Percentiles rank a stretch among this genome's conserved stretches.
These are phyloP conservation scores for Vulpes vulpes DNA, from an alignment of 2,113 vertebrate species.

Conservation along the genomic window DNA sequence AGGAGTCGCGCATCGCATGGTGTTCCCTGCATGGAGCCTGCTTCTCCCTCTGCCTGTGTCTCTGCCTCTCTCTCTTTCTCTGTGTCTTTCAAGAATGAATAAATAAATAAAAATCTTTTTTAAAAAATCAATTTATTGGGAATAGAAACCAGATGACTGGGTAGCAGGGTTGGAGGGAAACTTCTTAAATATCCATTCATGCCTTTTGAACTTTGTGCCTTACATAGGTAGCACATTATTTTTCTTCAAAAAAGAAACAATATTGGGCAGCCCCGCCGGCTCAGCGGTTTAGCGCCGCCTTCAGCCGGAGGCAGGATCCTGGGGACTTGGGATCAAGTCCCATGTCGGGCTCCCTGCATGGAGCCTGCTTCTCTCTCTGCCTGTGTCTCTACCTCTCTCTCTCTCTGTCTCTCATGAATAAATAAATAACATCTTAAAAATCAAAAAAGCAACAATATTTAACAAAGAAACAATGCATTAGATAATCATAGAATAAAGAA, in stretches of 20 bases:
- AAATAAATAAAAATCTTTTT: too few relatives aligned
- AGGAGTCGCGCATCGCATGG: fast-evolving
- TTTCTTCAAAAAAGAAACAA: background rate
- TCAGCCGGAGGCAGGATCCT: too few relatives aligned
- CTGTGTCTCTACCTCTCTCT: too few relatives aligned
- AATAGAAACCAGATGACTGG: background rate
- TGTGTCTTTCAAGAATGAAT: too few relatives aligned
- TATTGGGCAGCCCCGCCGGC: background rate
- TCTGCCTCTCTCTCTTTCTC: too few relatives aligned
- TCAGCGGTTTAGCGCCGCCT: too few relatives aligned
- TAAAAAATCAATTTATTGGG: background rate
- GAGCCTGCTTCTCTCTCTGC: too few relatives aligned
- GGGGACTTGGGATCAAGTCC: too few relatives aligned
- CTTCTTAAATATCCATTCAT: background rate
- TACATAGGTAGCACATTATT: background rate
- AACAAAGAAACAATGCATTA: conserved; percentile 8
- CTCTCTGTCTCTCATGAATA: too few relatives aligned
- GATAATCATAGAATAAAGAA: background rate
- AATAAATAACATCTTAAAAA: background rate
- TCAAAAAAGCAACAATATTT: background rate
- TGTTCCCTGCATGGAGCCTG: too few relatives aligned
- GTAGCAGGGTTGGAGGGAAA: background rate
- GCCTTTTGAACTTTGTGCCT: background rate
- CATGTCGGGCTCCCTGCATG: too few relatives aligned
- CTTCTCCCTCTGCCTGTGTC: too few relatives aligned